Evolutionary conservation across 2,113 vertebrate genomes (phyloP).

Genomic region (Gymnarchus niloticus): DNA sequence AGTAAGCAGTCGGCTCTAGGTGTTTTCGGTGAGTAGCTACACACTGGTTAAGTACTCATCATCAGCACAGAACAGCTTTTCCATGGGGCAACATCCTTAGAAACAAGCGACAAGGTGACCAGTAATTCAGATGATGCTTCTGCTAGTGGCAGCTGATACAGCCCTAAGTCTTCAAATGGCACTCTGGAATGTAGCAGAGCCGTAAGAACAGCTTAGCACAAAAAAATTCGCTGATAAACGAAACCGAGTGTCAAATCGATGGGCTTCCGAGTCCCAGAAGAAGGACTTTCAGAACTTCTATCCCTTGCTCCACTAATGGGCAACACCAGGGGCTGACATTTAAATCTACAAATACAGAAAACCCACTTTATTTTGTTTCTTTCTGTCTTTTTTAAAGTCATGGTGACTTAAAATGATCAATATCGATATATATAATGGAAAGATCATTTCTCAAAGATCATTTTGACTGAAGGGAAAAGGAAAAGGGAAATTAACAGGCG

Average conservation of each 20-base stretch:
- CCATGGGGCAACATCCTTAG: not conserved
- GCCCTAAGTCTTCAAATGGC: not conserved
- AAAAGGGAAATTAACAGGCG: constrained; percentile 21
- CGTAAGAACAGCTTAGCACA: not conserved
- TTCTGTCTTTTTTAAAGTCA: not conserved
- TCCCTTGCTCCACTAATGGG: not conserved
- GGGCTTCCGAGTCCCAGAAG: not conserved
- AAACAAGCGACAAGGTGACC: not conserved
- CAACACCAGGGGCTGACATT: not conserved
- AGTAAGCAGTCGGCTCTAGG: not conserved
- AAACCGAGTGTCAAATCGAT: not conserved
- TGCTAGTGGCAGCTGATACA: not conserved
- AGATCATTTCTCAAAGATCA: constrained; percentile 41
- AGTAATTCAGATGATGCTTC: not conserved
- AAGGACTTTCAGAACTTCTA: not conserved
- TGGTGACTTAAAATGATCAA: constrained; percentile 27
- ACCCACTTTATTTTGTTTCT: not conserved
- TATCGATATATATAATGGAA: constrained; percentile 32
- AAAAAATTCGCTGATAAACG: not conserved
- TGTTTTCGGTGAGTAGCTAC: not conserved
- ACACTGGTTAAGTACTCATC: not conserved
- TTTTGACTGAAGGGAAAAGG: constrained; percentile 33
- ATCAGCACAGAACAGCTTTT: not conserved
- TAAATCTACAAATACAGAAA: not conserved
- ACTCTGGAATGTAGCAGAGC: not conserved